Evolutionary conservation across 2,797 vertebrate genomes (phyloP), one percentile per base, ranked within the genome.

Genomic region (Microhierax caerulescens): DNA sequence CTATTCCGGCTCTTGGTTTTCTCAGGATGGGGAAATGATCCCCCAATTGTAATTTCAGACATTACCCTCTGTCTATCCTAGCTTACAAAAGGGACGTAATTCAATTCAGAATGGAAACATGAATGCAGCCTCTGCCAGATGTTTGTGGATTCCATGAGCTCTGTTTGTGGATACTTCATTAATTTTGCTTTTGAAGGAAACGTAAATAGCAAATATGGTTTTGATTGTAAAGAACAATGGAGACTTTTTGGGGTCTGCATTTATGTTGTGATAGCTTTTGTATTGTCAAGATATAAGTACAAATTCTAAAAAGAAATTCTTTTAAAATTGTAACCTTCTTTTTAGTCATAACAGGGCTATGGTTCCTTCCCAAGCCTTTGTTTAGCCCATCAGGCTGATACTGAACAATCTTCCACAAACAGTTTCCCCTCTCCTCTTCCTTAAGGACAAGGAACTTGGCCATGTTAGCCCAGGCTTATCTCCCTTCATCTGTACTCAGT

Each of bases 31-130:
- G 68, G 84, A 97, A 96, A 95, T 72, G 72, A 94, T 84, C 69
- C 72, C 73, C 70, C 13, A 34, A 1, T 18, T 85, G 79, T 93
- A 85, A 95, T 94, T 97, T 95, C 90, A 96, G 89, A 65, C 69
- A 85, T 91, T 89, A 79, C 61, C 54, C 73, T 93, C 88, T 89
- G 73, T 84, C 85, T 57, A 10, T 88, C 86, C 90, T 68, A 86
- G 45, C 73, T 94, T 86, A n/a, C 65, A 93, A 86, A 96, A 89
- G 85, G 82, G 91, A 67, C 4, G 7, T 96, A 96, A 95, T 97
- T 96, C 75, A 89, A 37, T 81, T 96, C 92, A 94, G 95, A 95
- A 74, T 93, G 93, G 97, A 97, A 97, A 96, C 84, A 92, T 83
- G 80, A 93, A 85, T 34, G 77, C 74, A 64, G 80, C 57, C 85